A percentile compares a stretch with the other conserved stretches of the same genome.
phyloP scores from a whole-genome alignment of 2,888 invertebrate genomes.

The Helobdella robusta region DNA sequence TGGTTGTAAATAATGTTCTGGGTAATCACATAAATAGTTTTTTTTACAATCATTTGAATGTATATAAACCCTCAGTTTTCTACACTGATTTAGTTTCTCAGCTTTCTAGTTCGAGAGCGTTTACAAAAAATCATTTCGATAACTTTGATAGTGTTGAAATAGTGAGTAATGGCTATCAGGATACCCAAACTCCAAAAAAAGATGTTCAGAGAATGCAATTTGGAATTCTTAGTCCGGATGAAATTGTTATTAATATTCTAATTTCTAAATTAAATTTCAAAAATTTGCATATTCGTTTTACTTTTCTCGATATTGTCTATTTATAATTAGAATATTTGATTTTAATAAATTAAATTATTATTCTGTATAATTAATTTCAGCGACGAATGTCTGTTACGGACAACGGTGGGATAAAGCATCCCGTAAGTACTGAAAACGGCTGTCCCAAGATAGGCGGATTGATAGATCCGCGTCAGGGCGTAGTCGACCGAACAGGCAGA shows the following conservation, averaged over 20 bases:
- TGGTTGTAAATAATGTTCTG: no score
- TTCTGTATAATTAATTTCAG: slow-evolving; percentile 52
- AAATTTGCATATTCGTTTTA: not conserved
- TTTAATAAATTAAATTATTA: not conserved
- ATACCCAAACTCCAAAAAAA: slow-evolving; percentile 61
- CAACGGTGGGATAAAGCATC: slow-evolving; percentile 87
- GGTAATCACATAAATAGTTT: no score
- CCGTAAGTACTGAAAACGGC: slow-evolving; percentile 89
- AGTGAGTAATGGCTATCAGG: no score
- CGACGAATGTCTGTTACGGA: slow-evolving; percentile 83
- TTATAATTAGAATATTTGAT: not conserved
- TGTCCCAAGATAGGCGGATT: slow-evolving; percentile 93
- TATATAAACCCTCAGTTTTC: no score
- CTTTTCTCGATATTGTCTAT: not conserved
- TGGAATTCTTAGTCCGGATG: slow-evolving; percentile 95
- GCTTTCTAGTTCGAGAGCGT: no score
- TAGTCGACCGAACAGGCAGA: slow-evolving; percentile 76
- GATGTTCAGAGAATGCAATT: slow-evolving; percentile 94
- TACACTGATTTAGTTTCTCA: no score
- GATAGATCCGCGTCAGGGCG: slow-evolving; percentile 98
- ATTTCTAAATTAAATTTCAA: slow-evolving; percentile 52
- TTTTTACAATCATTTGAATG: no score
- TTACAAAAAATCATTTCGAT: no score
- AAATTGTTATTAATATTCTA: slow-evolving; percentile 73
- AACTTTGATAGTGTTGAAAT: no score